Evolutionary conservation across 2,797 vertebrate genomes (phyloP), one percentile per base, ranked within the genome.

Genomic region (Oreonectes daqikongensis): DNA sequence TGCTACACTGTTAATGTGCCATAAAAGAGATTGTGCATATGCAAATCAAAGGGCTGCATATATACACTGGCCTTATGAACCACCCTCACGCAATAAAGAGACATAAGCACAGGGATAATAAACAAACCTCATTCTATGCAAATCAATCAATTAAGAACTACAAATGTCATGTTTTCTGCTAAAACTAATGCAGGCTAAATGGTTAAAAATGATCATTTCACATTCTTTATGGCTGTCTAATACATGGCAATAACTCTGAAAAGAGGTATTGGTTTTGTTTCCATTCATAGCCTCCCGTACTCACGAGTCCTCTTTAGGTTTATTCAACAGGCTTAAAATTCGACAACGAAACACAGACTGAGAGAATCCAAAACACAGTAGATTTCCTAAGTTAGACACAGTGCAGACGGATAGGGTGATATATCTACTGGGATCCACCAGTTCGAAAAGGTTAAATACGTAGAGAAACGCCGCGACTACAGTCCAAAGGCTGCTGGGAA

Each of bases 291-390:
- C 48, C 8, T 52, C 20, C 0, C 11, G 4, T 26, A 14, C 12
- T 57, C 24, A 57, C 1, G 14, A 57, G 24, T 57, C 24, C 53
- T 57, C 53, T 28, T 57, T 57, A 24, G 20, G 2, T 57, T 57
- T 57, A 28, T 17, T 57, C 10, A 57, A 18, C 24, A 75, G 4
- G 24, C 72, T 50, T 30, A 61, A 42, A 61, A 70, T 22, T 40
- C 75, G 22, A 40, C 22, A 2, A 5, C 79, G 70, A 67, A 84
- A 84, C 28, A 79, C 74, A 50, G 77, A 71, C 70, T 81, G 79
- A 20, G 79, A 81, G 60, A 77, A 84, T 24, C 82, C 82, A 74
- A 79, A 72, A 26, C 79, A 84, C 18, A 73, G 20, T 28, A 81
- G 8, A 42, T 79, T 84, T n/a, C 72, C 82, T 38, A 79, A 71